These are phyloP conservation scores for Steatornis caripensis DNA, from an alignment of 2,113 vertebrate genomes.

Conservation along the genomic window DNA sequence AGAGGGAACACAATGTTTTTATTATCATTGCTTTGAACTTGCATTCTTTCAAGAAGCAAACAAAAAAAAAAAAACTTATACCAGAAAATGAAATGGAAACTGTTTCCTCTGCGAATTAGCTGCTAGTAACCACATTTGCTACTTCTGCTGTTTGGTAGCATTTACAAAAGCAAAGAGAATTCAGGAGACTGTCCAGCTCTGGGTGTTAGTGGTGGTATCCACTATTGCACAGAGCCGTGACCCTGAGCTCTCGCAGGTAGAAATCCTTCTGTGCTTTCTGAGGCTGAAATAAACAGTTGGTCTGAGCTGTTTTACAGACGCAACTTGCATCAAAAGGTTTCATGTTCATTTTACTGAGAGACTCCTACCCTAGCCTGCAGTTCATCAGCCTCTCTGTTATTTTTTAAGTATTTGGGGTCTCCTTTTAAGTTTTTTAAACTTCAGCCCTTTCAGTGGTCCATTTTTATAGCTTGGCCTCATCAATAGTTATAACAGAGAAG, in stretches of 20 bases:
- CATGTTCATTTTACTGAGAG: neutral
- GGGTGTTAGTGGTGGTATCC: neutral
- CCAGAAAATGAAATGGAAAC: neutral
- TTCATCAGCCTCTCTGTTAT: neutral
- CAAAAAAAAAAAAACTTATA: neutral
- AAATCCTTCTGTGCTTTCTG: neutral
- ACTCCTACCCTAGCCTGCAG: neutral
- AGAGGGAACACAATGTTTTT: neutral
- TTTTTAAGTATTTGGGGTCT: neutral
- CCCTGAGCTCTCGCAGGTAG: neutral
- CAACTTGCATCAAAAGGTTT: neutral
- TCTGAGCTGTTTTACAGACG: neutral
- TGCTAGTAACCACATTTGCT: neutral
- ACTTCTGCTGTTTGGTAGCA: neutral
- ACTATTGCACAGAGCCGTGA: neutral
- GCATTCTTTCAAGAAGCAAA: neutral
- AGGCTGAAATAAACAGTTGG: neutral
- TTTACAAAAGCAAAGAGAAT: neutral
- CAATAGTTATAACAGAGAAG: neutral
- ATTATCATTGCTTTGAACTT: neutral
- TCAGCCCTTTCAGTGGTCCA: neutral
- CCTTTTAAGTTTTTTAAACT: neutral
- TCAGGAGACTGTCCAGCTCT: neutral
- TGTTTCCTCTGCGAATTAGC: neutral
- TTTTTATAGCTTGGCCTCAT: neutral